Base-by-base conservation (phyloP, 2,888 invertebrate species). In the Sabellastarte sp. region DNA sequence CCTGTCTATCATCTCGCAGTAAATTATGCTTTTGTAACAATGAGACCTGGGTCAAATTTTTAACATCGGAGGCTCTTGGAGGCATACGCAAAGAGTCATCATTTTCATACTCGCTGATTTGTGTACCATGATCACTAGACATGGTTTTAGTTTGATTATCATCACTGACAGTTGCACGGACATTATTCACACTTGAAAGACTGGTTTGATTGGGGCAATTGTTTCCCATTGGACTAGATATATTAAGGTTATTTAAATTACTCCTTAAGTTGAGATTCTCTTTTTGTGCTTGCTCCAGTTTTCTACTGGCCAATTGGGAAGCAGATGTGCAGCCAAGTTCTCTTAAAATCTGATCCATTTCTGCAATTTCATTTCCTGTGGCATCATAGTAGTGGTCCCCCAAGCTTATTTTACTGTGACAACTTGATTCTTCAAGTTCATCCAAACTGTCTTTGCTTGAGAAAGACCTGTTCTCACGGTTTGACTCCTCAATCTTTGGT, bases 331-430 rank as follows among this genome's bases (percentile, higher is more conserved):
- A 65, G 1, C 74, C 74, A 1, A 77, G 65, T 59, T 78, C 78
- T 63, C 73, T 73, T 31, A 77, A 59, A 57, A 78, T 71, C 58
- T 70, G 70, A 24, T 71, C 71, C 65, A 75, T 74, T 33, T 68
- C 72, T 4, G 63, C 56, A 55, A 68, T 67, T 55, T 73, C 73
- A 50, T 73, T 73, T 3, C 41, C 31, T 15, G 63, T 60, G 20
- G 41, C 41, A 20, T 41, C 41, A 15, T 15, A 20, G 10, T 15
- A 20, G 20, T 20, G 10, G 10, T 41, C 41, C 20, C 41, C 10
- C 30, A 59, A 28, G 30, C 50, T 50, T 4, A 31, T n/a, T n/a
- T n/a, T n/a, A n/a, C n/a, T n/a, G n/a, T n/a, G n/a, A n/a, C n/a
- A n/a, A n/a, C n/a, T n/a, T n/a, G n/a, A n/a, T n/a, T n/a, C n/a